phyloP scores from a whole-genome alignment of 2,797 vertebrate genomes.

The Coendou prehensilis region DNA sequence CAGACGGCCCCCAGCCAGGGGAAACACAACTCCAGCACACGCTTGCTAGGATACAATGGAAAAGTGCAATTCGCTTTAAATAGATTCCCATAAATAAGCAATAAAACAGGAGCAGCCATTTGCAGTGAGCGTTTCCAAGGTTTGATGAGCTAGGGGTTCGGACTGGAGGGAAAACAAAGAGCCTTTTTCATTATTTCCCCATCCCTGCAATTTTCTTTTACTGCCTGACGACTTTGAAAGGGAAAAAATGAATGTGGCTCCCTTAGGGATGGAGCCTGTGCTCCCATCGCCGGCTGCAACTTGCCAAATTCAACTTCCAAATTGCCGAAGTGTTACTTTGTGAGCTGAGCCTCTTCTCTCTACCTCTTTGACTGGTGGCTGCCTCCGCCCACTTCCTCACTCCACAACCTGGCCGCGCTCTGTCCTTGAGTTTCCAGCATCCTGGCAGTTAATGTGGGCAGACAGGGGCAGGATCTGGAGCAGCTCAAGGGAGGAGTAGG shows the following conservation, averaged over 20 bases:
- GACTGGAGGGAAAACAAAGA: slow-evolving; percentile 79
- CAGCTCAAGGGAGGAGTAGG: not conserved
- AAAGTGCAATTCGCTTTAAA: slow-evolving; percentile 84
- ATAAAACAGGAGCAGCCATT: slow-evolving; percentile 84
- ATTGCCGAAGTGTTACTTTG: not conserved
- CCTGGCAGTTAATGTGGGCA: not conserved
- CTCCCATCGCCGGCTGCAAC: not conserved
- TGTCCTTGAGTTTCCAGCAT: not conserved
- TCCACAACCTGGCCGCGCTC: not conserved
- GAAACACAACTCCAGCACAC: slow-evolving; percentile 58
- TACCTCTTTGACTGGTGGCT: not conserved
- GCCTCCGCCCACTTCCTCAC: not conserved
- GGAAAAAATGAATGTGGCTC: slow-evolving; percentile 58
- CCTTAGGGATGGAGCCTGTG: slow-evolving; percentile 24
- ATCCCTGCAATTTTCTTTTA: slow-evolving; percentile 85
- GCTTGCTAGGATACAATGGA: slow-evolving; percentile 57
- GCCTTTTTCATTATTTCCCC: slow-evolving; percentile 83
- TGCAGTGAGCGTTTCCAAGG: slow-evolving; percentile 80
- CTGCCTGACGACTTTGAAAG: slow-evolving; percentile 76
- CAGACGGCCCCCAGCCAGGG: slow-evolving; percentile 76
- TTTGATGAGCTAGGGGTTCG: slow-evolving; percentile 85
- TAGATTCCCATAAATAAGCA: slow-evolving; percentile 86
- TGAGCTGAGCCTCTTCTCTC: not conserved
- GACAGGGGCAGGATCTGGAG: not conserved
- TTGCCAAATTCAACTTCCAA: slow-evolving; percentile 42